Conservation (phyloP, 1,140 invertebrate genomes). For the Sinonovacula constricta region DNA sequence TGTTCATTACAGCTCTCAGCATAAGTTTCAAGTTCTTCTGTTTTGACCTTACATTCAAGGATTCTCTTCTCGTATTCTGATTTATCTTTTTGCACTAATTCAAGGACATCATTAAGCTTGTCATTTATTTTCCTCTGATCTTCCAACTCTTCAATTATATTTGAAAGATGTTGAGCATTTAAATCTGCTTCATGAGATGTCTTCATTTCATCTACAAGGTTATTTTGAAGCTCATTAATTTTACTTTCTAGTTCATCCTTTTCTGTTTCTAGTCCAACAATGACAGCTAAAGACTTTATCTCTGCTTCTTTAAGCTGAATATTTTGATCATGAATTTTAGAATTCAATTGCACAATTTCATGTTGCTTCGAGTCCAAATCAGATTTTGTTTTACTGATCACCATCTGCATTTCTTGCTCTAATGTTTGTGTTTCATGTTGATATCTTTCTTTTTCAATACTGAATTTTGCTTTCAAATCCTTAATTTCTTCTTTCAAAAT, state of each 20-base stretch:
- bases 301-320: slow-evolving; percentile 43
- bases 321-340: slow-evolving; percentile 27
- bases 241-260: slow-evolving; percentile 26
- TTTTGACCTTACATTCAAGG: slow-evolving; percentile 10
- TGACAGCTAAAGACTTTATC: slow-evolving; percentile 35
- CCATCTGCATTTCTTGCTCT: not conserved
- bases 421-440: not conserved
- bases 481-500: not conserved
- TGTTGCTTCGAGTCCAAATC: not conserved
- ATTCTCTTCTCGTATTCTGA: slow-evolving; percentile 15
- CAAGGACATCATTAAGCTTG: slow-evolving; percentile 32
- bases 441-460: not conserved
- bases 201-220: not conserved
- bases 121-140: slow-evolving; percentile 33
- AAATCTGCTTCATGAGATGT: not conserved
- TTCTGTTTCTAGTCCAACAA: slow-evolving; percentile 46
- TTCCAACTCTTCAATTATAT: slow-evolving; percentile 18
- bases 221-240: slow-evolving; percentile 17
- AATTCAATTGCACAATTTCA: slow-evolving; percentile 9
- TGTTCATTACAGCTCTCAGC: slow-evolving; percentile 23
- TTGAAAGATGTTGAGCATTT: not conserved
- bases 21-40: slow-evolving; percentile 27
- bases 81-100: slow-evolving; percentile 23
- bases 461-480: not conserved
- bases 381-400: not conserved